phyloP scores from a whole-genome alignment of 2,888 invertebrate species.

The Drosophila trichaetosa region DNA sequence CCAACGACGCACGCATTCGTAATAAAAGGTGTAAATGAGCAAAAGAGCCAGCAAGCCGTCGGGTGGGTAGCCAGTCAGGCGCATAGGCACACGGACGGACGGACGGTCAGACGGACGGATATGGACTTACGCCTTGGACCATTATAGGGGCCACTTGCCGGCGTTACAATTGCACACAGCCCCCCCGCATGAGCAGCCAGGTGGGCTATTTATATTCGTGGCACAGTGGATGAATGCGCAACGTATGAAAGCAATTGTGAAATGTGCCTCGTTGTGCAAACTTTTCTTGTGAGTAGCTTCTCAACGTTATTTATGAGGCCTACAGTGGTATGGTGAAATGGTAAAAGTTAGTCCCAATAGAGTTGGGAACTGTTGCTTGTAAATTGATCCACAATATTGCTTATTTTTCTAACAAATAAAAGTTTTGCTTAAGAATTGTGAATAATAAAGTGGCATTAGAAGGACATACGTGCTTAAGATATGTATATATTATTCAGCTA shows the following conservation, averaged over 20 bases:
- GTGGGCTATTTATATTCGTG: constrained; percentile 41
- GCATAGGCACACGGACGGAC: constrained; percentile 43
- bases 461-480: background rate
- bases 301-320: constrained; percentile 9
- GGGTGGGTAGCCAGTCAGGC: constrained; percentile 53
- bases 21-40: constrained; percentile 82
- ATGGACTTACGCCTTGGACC: constrained; percentile 78
- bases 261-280: constrained; percentile 10
- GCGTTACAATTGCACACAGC: constrained; percentile 39
- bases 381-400: background rate
- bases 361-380: constrained; percentile 6
- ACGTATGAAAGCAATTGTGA: constrained; percentile 11
- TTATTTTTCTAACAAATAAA: background rate
- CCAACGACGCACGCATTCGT: constrained; percentile 77
- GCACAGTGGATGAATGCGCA: constrained; percentile 48
- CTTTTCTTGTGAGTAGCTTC: constrained; percentile 1
- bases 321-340: constrained; percentile 9
- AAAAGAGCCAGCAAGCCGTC: constrained; percentile 59
- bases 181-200: constrained; percentile 23
- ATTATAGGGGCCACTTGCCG: constrained; percentile 77
- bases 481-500: background rate
- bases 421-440: background rate
- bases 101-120: constrained; percentile 38
- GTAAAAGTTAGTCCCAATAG: background rate
- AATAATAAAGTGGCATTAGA: background rate